Evolutionary conservation across 2,113 vertebrate species (phyloP), one percentile per base, ranked within the genome.

Genomic region (Callopanchax toddi): DNA sequence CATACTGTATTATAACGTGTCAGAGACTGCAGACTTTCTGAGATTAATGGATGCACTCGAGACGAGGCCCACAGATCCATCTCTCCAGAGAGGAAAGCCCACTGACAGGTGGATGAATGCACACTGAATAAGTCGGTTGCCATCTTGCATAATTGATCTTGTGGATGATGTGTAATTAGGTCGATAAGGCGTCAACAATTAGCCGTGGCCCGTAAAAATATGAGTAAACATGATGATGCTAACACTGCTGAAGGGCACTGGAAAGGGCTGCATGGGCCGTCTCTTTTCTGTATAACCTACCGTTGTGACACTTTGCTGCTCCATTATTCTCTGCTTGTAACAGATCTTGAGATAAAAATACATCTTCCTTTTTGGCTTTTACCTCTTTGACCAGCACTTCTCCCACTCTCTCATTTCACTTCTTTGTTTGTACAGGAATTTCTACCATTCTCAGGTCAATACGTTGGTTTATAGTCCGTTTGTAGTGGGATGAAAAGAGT

Each of bases 21-120:
- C 50, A 53, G n/a, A 10, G n/a, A 20, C 17, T 36, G 42, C 42
- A 44, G n/a, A 36, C 29, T 20, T 53, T 29, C 18, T 6, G 11
- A 53, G 50, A 53, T 36, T 53, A 34, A 34, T 36, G 50, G n/a
- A 53, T 53, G 29, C 29, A 53, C n/a, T n/a, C 4, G 6, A 43
- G 40, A n/a, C 17, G 6, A n/a, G 40, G n/a, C 40, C 17, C 40
- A 43, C 5, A 15, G 18, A 52, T 18, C 26, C n/a, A 18, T 20
- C 29, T 18, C 50, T 52, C 26, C 11, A 20, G 50, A n/a, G 50
- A 52, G 17, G n/a, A 52, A 52, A 52, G 7, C 17, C 26, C 10
- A 34, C 26, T 32, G 50, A 52, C 50, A 34, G 26, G 26, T 20
- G 26, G 50, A 18, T 32, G 29, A 34, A 34, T 29, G 26, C 50